phyloP scores from a whole-genome alignment of 2,888 invertebrate species.

The Thalpophila matura region DNA sequence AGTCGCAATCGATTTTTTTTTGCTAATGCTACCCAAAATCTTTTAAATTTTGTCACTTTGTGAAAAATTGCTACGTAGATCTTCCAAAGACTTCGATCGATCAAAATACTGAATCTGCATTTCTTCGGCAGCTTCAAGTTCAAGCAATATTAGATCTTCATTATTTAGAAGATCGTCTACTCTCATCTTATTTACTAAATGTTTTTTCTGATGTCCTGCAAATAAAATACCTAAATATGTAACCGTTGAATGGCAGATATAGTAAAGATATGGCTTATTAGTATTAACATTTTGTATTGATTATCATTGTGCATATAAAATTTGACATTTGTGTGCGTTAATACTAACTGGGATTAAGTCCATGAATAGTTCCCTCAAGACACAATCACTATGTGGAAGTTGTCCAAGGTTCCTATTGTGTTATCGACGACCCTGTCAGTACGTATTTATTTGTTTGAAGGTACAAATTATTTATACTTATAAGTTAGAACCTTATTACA shows the following conservation, averaged over 20 bases:
- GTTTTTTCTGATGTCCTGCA: no score
- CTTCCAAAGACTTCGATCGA: not conserved
- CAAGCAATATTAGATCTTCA: not conserved
- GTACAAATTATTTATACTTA: conserved; percentile 19
- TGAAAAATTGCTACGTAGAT: no score
- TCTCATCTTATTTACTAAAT: no score
- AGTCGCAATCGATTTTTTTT: no score
- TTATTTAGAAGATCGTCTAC: not conserved
- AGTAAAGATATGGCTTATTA: no score
- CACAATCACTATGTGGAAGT: conserved; percentile 37
- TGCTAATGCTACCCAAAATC: no score
- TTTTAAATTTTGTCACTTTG: no score
- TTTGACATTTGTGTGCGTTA: not conserved
- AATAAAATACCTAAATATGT: no score
- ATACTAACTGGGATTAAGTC: not conserved
- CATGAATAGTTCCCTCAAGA: conserved; percentile 33
- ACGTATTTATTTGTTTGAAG: conserved; percentile 6
- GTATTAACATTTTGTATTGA: no score
- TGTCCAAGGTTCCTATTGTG: conserved; percentile 45
- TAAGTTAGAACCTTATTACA: not conserved
- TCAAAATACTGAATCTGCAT: not conserved
- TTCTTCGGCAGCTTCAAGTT: not conserved
- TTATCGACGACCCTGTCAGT: conserved; percentile 25
- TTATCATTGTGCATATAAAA: no score
- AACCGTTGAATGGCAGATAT: no score